A percentile compares a stretch with the other conserved stretches of the same genome.
Evolutionary conservation across 2,797 vertebrate genomes (phyloP).

Genomic region (Lagodon rhomboides): DNA sequence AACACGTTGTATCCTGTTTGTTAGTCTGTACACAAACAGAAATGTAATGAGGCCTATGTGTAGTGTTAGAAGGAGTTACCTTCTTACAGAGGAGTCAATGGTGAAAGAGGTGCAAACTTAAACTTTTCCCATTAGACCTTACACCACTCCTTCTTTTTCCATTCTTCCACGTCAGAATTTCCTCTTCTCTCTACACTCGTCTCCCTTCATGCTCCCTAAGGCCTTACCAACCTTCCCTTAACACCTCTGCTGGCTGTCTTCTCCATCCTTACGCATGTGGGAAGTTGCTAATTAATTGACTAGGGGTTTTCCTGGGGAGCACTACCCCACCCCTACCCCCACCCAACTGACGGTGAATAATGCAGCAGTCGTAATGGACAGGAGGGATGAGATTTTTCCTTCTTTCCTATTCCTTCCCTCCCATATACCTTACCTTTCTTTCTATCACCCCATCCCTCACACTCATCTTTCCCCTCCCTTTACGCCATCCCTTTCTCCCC

Average conservation of each 20-base stretch:
- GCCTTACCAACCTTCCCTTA: constrained; percentile 2
- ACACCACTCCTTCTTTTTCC: neutral
- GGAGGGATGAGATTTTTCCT: neutral
- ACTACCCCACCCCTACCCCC: constrained; percentile 1
- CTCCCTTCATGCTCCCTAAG: neutral
- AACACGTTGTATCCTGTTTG: neutral
- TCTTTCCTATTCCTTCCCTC: neutral
- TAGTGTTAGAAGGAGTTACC: neutral
- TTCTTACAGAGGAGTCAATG: neutral
- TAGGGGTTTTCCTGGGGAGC: constrained; percentile 40
- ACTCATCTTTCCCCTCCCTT: neutral
- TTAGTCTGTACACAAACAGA: neutral
- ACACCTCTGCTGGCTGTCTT: neutral
- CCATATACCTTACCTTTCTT: neutral
- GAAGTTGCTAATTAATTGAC: constrained; percentile 68
- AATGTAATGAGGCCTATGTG: neutral
- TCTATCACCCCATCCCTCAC: constrained; percentile 1
- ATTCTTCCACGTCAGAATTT: neutral
- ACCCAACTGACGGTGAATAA: constrained; percentile 24
- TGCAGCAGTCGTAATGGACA: constrained; percentile 29
- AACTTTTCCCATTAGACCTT: neutral
- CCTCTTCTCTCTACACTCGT: neutral
- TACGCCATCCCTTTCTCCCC: neutral
- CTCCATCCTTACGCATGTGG: constrained; percentile 23
- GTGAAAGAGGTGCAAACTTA: neutral